Evolutionary conservation across 2,888 invertebrate genomes (phyloP), one percentile per base, ranked within the genome.

Genomic region (Salticus scenicus): DNA sequence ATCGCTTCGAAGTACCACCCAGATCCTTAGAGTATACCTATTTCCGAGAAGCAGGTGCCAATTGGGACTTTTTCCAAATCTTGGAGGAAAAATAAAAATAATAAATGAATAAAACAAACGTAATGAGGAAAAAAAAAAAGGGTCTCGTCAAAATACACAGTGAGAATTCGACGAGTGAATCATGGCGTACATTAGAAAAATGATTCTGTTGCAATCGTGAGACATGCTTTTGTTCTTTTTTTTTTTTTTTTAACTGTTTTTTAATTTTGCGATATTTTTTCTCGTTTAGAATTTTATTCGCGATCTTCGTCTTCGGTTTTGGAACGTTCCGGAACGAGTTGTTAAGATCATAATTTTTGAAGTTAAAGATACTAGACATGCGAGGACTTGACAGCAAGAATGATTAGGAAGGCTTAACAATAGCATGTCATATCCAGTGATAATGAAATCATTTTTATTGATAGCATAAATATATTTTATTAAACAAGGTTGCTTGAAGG

Each of bases 101-200:
- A 17, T 1, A 17, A 10, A 17, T 10, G 10, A 37, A 37, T 5
- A 66, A 66, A 66, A 4, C 7, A 66, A 66, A 66, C 1, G 30
- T 7, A 66, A 30, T 7, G 10, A 37, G 37, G 37, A 7, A 10
- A 4, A 37, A 10, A 30, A 24, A 63, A 27, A 67, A 67, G n/a
- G 0, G 31, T 67, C 67, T 17, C 24, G 33, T 27, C 28, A 66
- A 24, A 67, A 67, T 33, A 67, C 67, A 4, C 28, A 33, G 37
- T 10, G 33, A 67, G 67, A 67, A 67, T 33, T 30, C 33, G 8
- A 33, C 33, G 10, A 67, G 33, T 67, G 67, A 67, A 27, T 67
- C 67, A 67, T 14, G 67, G 5, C 24, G 4, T 24, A 57, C 57
- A 17, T 24, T 1, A 57, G 24, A 57, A 24, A 57, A 57, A 24